phyloP scores from a whole-genome alignment of 2,888 invertebrate species.

The Drosophila ustulata region DNA sequence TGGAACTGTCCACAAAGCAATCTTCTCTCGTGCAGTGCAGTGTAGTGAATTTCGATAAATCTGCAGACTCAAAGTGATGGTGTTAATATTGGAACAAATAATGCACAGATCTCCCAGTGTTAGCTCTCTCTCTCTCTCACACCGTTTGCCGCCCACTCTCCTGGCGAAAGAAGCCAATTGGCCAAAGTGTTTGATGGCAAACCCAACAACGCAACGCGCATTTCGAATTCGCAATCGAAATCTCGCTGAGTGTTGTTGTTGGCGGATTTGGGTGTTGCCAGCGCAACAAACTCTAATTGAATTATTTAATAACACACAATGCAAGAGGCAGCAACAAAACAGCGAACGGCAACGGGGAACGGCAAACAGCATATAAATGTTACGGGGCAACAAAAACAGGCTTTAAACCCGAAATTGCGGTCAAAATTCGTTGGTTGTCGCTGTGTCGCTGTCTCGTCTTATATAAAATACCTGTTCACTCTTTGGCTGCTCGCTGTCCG shows the following conservation, averaged over 20 bases:
- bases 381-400: constrained; percentile 58
- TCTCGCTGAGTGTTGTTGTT: constrained; percentile 9
- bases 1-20: constrained; percentile 33
- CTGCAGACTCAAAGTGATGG: constrained; percentile 3
- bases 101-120: background rate
- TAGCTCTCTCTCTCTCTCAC: background rate
- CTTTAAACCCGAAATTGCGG: constrained; percentile 64
- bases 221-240: constrained; percentile 25
- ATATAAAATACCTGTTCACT: constrained; percentile 75
- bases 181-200: constrained; percentile 25
- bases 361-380: constrained; percentile 31
- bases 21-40: background rate
- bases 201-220: constrained; percentile 14
- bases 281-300: constrained; percentile 69
- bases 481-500: constrained; percentile 36
- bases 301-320: constrained; percentile 63
- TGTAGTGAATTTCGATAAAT: constrained; percentile 14
- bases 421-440: constrained; percentile 44
- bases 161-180: constrained; percentile 4
- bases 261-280: constrained; percentile 42
- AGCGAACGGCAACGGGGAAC: background rate
- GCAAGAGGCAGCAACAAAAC: constrained; percentile 38
- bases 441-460: constrained; percentile 51
- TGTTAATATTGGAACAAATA: constrained; percentile 17
- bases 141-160: background rate